Conservation (phyloP, 2,797 vertebrate species). For the Stomatorhinus walkeri region DNA sequence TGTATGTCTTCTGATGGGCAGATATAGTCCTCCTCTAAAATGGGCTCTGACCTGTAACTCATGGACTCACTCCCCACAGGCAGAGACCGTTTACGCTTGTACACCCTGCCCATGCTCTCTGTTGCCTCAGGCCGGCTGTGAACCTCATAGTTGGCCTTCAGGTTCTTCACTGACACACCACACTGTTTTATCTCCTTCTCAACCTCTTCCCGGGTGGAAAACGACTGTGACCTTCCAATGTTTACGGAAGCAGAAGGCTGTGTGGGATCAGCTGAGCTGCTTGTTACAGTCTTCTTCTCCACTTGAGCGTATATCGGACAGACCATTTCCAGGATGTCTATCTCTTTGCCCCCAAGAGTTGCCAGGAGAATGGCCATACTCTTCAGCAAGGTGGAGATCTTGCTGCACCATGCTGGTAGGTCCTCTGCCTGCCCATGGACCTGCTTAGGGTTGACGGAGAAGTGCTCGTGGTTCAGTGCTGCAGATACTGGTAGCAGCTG, state of each 20-base stretch:
- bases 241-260: constrained; percentile 39
- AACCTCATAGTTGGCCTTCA: constrained; percentile 85
- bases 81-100: constrained; percentile 68
- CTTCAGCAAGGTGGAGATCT: constrained; percentile 72
- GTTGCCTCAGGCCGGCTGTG: constrained; percentile 48
- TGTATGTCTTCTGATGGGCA: constrained; percentile 36
- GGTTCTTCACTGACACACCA: constrained; percentile 84
- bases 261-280: constrained; percentile 33
- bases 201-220: constrained; percentile 81
- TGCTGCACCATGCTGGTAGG: constrained; percentile 75
- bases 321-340: constrained; percentile 69
- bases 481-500: constrained; percentile 72
- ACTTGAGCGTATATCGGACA: constrained; percentile 54
- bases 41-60: constrained; percentile 55
- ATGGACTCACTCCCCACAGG: constrained; percentile 51
- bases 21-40: constrained; percentile 62
- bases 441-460: constrained; percentile 74
- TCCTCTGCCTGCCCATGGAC: constrained; percentile 76
- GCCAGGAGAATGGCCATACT: constrained; percentile 75
- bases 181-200: constrained; percentile 82
- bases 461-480: constrained; percentile 62
- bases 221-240: constrained; percentile 79
- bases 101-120: constrained; percentile 50
- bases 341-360: constrained; percentile 66
- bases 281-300: constrained; percentile 40